Evolutionary conservation across 2,797 vertebrate genomes (phyloP).

Genomic region (Cuculus canorus): DNA sequence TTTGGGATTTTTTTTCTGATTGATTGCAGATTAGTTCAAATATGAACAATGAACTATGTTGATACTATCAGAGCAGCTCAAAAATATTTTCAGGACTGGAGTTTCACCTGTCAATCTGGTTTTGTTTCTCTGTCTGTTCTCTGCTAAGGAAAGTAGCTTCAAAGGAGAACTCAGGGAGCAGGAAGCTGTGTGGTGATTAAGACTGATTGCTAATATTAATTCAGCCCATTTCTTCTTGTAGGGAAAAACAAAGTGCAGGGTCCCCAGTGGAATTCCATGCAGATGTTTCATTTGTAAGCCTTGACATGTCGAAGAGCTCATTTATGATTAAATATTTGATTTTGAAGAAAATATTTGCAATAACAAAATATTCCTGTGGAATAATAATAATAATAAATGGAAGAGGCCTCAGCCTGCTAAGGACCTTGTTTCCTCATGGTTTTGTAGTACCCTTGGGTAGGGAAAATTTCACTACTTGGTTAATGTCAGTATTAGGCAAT

Average conservation of each 20-base stretch:
- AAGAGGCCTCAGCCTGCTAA: neutral
- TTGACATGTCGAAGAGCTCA: neutral
- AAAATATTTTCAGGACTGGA: conserved; percentile 40
- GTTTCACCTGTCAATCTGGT: conserved; percentile 54
- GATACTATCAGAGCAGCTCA: neutral
- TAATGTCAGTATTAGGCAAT: neutral
- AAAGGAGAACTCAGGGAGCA: conserved; percentile 22
- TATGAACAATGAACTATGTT: conserved; percentile 12
- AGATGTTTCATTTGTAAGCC: conserved; percentile 33
- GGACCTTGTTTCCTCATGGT: neutral
- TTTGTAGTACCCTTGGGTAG: neutral
- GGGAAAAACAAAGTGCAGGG: conserved; percentile 13
- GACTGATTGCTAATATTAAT: conserved; percentile 62
- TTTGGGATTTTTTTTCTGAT: neutral
- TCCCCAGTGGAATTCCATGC: conserved; percentile 1
- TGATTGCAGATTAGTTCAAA: neutral
- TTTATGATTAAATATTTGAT: conserved; percentile 35
- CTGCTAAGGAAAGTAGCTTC: conserved; percentile 13
- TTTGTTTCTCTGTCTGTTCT: conserved; percentile 27
- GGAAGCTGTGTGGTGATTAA: conserved; percentile 45
- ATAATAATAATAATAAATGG: neutral
- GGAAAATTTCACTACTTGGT: neutral
- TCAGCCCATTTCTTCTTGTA: conserved; percentile 19
- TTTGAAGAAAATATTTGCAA: conserved; percentile 12
- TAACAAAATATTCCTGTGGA: neutral